phyloP scores from a whole-genome alignment of 2,797 vertebrate genomes.

The Coregonus suidteri region DNA sequence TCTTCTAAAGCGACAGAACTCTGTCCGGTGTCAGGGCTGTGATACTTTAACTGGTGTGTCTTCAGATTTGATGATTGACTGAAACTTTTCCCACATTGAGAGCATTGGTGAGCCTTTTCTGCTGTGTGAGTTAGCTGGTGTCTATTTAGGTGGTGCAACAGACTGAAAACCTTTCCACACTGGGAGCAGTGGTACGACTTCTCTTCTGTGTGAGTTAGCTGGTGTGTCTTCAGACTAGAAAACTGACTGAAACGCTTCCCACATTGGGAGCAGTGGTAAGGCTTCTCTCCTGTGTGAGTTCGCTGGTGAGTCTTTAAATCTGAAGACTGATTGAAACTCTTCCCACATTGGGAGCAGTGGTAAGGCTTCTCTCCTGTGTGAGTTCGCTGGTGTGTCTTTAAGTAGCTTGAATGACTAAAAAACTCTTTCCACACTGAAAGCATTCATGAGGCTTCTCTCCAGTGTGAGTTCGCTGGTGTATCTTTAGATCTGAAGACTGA shows the following conservation, averaged over 20 bases:
- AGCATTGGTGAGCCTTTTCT: not conserved
- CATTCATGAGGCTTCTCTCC: not conserved
- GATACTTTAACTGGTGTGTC: not conserved
- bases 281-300: conserved; percentile 2
- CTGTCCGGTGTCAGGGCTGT: not conserved
- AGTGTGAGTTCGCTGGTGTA: not conserved
- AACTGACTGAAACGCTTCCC: not conserved
- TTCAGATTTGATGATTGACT: conserved; percentile 2
- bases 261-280: not conserved
- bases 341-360: not conserved
- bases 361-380: conserved; percentile 3
- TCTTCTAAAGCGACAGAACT: not conserved
- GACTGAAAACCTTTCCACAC: not conserved
- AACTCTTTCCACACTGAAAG: conserved; percentile 1
- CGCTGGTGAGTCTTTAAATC: not conserved
- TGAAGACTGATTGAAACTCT: not conserved
- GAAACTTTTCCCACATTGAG: not conserved
- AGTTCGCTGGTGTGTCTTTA: not conserved
- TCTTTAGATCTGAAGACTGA: not conserved
- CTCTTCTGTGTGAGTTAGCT: not conserved
- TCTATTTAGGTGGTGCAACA: not conserved
- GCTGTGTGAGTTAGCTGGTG: not conserved
- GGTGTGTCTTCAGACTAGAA: not conserved
- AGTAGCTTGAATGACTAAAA: not conserved
- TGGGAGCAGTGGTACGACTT: conserved; percentile 1